Evolutionary conservation across 2,888 invertebrate genomes (phyloP).

Genomic region (Lasioglossum leucozonium): DNA sequence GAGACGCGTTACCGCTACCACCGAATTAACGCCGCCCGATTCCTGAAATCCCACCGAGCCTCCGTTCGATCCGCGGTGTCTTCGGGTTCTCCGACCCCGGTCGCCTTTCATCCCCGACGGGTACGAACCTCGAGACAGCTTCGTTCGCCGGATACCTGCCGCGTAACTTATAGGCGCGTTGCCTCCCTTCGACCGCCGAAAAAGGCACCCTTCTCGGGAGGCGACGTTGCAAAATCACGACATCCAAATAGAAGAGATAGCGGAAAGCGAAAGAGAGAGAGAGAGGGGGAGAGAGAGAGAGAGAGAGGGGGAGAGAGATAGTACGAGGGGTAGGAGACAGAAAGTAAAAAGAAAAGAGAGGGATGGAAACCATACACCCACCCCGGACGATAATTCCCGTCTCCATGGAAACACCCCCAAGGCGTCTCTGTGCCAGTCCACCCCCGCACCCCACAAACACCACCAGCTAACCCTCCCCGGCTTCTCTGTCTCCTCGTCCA

Average conservation of each 20-base stretch:
- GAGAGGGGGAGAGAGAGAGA: neutral
- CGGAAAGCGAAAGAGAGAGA: neutral
- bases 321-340: neutral
- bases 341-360: conserved; percentile 16
- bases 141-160: conserved; percentile 7
- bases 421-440: conserved; percentile 79
- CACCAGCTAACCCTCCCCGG: conserved; percentile 36
- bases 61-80: neutral
- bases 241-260: conserved; percentile 43
- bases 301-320: conserved; percentile 22
- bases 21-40: conserved; percentile 32
- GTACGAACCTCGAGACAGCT: neutral
- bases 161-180: neutral
- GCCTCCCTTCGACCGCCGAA: neutral
- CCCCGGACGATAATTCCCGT: conserved; percentile 77
- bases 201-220: conserved; percentile 40
- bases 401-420: conserved; percentile 82
- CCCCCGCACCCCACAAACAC: conserved; percentile 74
- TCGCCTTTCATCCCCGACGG: neutral
- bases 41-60: conserved; percentile 20
- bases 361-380: conserved; percentile 70
- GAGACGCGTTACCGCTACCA: conserved; percentile 44
- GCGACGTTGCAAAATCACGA: conserved; percentile 52
- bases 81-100: neutral
- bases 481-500: conserved; percentile 48